Conservation (phyloP, 2,888 invertebrate genomes). For the Drosophila longiperda region DNA sequence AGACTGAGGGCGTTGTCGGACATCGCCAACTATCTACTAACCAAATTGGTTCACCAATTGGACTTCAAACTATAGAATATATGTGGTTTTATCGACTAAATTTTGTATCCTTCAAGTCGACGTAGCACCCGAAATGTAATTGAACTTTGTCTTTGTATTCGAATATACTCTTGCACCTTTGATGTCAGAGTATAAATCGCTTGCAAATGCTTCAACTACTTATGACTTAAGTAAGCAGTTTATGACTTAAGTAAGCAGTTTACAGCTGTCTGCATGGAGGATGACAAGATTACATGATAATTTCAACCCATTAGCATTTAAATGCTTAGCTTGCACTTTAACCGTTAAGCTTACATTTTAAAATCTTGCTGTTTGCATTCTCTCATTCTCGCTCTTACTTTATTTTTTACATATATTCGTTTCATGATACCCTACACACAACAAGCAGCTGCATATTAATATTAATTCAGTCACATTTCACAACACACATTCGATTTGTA, state of each 20-base stretch:
- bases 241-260: background rate
- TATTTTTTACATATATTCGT: slow-evolving; percentile 16
- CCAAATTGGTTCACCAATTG: too few relatives aligned
- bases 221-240: background rate
- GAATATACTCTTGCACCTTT: background rate
- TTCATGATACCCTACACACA: slow-evolving; percentile 21
- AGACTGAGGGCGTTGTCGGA: too few relatives aligned
- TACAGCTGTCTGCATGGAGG: background rate
- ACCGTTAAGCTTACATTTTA: slow-evolving; percentile 15
- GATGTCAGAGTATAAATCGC: background rate
- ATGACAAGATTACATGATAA: slow-evolving; percentile 29
- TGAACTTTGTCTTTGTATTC: background rate
- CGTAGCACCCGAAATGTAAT: background rate
- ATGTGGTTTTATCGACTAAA: too few relatives aligned
- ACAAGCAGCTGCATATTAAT: background rate
- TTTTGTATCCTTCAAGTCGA: background rate
- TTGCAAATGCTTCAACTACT: background rate
- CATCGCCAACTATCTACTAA: too few relatives aligned
- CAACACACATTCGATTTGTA: background rate
- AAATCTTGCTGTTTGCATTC: background rate
- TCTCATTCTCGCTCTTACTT: slow-evolving; percentile 9
- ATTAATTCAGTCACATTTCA: background rate
- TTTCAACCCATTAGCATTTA: slow-evolving; percentile 46
- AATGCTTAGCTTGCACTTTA: slow-evolving; percentile 38
- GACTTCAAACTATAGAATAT: too few relatives aligned